Base-by-base conservation (phyloP, 1,140 invertebrate genomes). In the Arion vulgaris region DNA sequence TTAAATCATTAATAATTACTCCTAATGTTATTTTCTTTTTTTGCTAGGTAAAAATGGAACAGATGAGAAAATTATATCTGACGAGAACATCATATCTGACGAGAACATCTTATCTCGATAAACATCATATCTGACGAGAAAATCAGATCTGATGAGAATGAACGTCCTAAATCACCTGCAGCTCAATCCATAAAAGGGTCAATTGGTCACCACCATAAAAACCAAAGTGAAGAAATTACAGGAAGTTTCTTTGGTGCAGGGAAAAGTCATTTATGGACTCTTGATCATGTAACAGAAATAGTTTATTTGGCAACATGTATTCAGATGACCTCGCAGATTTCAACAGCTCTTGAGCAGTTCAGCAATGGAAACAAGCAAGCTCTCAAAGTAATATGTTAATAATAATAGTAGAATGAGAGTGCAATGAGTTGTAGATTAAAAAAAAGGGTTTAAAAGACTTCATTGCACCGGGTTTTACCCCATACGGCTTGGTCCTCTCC, bases 261-360 rank as follows among this genome's bases (percentile, higher is more conserved):
- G 23, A 81, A 82, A 74, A 83, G 85, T 23, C 83, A 81, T 23
- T 91, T 89, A 0, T 92, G 90, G 91, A 91, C 88, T 0, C 85
- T 91, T 62, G 90, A 92, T 77, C 89, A 92, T 82, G 89, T 91
- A 71, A 85, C 88, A 28, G 90, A 92, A 79, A 86, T 91, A 39
- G 89, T 90, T 4, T 88, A 91, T 83, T 82, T 91, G 62, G 89
- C 87, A 11, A 91, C 90, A 36, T 87, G 90, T 79, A 85, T 91
- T 26, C 86, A 91, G 79, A 87, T 91, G 86, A 88, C 88, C 1
- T 80, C 88, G 51, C 86, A 89, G 71, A 87, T 91, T 28, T 76
- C 85, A 17, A 84, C 85, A 45, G 86, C 90, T 26, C 77, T 91
- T n/a, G 68, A 76, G 36, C 84, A 85, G n/a, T 68, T 89, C n/a